phyloP scores from a whole-genome alignment of 1,140 invertebrate species.

The Procambarus virginalis region DNA sequence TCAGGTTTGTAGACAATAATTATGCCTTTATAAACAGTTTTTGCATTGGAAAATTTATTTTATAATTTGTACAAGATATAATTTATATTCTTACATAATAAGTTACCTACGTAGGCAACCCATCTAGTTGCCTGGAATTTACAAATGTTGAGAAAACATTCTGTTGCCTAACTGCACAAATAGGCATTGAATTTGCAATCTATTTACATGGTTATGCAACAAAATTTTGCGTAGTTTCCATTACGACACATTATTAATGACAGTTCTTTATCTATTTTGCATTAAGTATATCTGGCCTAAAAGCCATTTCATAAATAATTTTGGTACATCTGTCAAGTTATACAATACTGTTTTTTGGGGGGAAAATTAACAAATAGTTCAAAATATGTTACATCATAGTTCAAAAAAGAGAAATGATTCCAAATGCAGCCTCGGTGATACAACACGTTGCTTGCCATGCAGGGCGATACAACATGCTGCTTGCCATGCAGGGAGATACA shows the following conservation, averaged over 20 bases:
- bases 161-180: not conserved
- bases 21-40: not conserved
- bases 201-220: not conserved
- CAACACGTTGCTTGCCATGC: too few relatives aligned
- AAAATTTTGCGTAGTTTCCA: not conserved
- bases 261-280: not conserved
- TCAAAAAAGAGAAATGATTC: not conserved
- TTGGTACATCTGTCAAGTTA: too few relatives aligned
- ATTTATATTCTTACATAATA: slow-evolving; percentile 22
- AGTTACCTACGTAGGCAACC: slow-evolving; percentile 7
- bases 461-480: too few relatives aligned
- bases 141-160: not conserved
- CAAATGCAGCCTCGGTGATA: too few relatives aligned
- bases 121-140: not conserved
- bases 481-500: too few relatives aligned
- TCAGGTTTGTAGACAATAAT: not conserved
- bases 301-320: not conserved
- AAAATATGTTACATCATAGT: not conserved
- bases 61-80: slow-evolving; percentile 39
- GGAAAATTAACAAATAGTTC: too few relatives aligned
- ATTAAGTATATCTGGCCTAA: not conserved
- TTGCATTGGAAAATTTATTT: slow-evolving; percentile 24
- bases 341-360: too few relatives aligned
- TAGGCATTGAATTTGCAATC: not conserved
- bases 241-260: not conserved